Conservation (phyloP, 2,113 vertebrate species). For the Tricholaema leucomelas region DNA sequence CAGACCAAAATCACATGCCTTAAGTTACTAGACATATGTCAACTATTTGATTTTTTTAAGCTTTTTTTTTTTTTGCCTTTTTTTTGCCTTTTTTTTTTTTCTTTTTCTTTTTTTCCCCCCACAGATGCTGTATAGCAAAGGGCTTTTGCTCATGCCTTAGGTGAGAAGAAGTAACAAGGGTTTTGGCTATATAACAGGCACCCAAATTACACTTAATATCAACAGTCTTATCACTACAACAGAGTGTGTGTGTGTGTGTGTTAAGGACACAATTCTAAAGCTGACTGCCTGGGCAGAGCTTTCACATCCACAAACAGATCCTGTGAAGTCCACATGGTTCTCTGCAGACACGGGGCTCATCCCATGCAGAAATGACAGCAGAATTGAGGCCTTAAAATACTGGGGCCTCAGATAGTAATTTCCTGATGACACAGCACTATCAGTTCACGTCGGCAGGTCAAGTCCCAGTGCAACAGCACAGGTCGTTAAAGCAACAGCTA, state of each 20-base stretch:
- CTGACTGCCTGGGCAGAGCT: constrained; percentile 25
- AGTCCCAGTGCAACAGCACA: not conserved
- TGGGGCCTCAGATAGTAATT: not conserved
- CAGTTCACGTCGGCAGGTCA: not conserved
- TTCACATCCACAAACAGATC: not conserved
- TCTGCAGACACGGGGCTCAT: not conserved
- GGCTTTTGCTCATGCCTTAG: constrained; percentile 65
- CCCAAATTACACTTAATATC: constrained; percentile 21
- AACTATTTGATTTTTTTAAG: not conserved
- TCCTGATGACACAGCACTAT: not conserved
- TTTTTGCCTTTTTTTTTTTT: not conserved
- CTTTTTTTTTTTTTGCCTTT: not conserved
- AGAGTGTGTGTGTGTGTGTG: not conserved
- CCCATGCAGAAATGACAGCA: not conserved
- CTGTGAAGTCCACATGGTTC: constrained; percentile 1
- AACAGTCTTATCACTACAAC: constrained; percentile 30
- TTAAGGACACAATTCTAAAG: constrained; percentile 42
- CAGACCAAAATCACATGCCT: constrained; percentile 57
- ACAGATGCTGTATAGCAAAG: constrained; percentile 56
- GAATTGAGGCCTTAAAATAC: not conserved
- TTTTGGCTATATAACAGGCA: constrained; percentile 58
- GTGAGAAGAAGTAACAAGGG: constrained; percentile 42
- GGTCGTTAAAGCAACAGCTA: not conserved
- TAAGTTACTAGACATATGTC: constrained; percentile 37
- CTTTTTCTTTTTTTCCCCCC: not conserved